Base-by-base conservation (phyloP, 30 jellyfish, hydroid and myxozoan genomes). In the Haliclystus octoradiatus region DNA sequence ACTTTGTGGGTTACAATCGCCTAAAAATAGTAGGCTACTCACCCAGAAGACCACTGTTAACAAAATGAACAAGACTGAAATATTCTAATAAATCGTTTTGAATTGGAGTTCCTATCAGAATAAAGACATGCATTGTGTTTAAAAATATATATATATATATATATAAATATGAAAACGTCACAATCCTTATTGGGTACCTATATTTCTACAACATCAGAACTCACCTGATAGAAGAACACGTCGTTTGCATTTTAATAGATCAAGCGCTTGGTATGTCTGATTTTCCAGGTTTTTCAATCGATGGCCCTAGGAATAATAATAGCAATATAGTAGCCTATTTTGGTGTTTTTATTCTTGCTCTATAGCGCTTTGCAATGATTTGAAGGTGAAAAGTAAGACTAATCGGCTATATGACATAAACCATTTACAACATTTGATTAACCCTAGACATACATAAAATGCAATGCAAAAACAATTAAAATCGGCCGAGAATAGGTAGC, bases 81-180 rank as follows among this genome's bases (percentile, higher is more conserved):
- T 92, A 92, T 77, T 92, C 99, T 62, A 92, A 75, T 51, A 92
- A 46, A 50, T 92, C 99, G 61, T 92, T 92, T 70, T 92, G 99
- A 35, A 92, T 92, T 25, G 99, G 99, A 13, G 99, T 92, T 22
- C 99, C 99, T 92, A 52, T 9, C 30, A 60, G 22, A 5, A 14
- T 13, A 40, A 40, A 9, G 19, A n/a, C n/a, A n/a, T n/a, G n/a
- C n/a, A n/a, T n/a, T n/a, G n/a, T n/a, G n/a, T n/a, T n/a, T n/a
- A n/a, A 3, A 32, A 77, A 30, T 40, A 52, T 15, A 14, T 60
- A 60, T 60, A 12, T 60, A 60, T 25, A 60, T 25, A 60, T 9
- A 14, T 15, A 12, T 60, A 9, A 14, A 47, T n/a, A n/a, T n/a
- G 60, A 12, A n/a, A 13, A 12, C 60, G 60, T 47, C 13, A 47